These are phyloP conservation scores for Pampus argenteus DNA, from an alignment of 2,797 vertebrate species.

Conservation along the genomic window DNA sequence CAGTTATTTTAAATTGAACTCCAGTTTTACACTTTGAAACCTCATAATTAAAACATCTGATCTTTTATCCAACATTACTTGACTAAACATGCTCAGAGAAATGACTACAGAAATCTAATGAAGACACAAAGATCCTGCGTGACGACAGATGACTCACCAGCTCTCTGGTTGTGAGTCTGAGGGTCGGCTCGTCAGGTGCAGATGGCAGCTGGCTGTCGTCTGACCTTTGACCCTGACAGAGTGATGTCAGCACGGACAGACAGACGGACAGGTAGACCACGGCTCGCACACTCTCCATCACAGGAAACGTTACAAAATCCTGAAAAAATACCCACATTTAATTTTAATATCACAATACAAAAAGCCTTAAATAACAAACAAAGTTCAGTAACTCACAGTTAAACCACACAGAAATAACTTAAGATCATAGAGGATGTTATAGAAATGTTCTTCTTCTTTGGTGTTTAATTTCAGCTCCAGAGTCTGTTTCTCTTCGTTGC, in stretches of 20 bases:
- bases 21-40: no score
- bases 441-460: slow-evolving; percentile 17
- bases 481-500: neutral
- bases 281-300: slow-evolving; percentile 79
- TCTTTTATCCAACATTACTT: no score
- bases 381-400: slow-evolving; percentile 26
- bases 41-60: no score
- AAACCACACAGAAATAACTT: neutral
- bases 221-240: slow-evolving; percentile 78
- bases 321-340: neutral
- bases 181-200: slow-evolving; percentile 37
- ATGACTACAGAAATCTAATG: no score
- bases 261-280: slow-evolving; percentile 77
- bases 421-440: neutral
- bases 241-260: slow-evolving; percentile 74
- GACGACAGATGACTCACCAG: slow-evolving; percentile 62
- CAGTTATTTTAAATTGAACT: neutral
- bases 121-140: neutral
- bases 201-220: slow-evolving; percentile 59
- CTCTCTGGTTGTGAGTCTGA: slow-evolving; percentile 58
- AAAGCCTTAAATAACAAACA: neutral
- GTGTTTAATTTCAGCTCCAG: slow-evolving; percentile 3
- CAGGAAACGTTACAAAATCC: neutral
- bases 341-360: neutral
- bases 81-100: no score